A percentile compares a stretch with the other conserved stretches of the same genome.
These are phyloP conservation scores for Talpa occidentalis DNA, from an alignment of 2,113 vertebrate genomes.

Conservation along the genomic window DNA sequence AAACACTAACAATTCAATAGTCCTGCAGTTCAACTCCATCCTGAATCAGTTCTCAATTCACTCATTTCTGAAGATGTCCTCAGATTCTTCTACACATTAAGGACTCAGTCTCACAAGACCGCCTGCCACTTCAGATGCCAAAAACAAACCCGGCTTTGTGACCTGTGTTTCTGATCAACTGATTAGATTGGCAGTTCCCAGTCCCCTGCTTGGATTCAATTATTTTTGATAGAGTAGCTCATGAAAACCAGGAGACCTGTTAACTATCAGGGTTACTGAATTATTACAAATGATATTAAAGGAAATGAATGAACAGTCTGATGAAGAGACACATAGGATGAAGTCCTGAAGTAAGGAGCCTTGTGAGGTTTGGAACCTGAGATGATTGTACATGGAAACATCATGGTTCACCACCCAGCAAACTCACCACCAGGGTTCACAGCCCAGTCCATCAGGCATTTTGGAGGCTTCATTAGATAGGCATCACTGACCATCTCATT, in stretches of 20 bases:
- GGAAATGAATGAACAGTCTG: background rate
- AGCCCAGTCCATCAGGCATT: too few relatives aligned
- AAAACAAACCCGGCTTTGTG: background rate
- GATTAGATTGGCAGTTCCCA: background rate
- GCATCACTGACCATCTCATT: background rate
- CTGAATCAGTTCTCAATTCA: background rate
- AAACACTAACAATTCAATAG: background rate
- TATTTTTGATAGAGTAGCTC: background rate
- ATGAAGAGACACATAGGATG: background rate
- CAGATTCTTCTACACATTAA: background rate
- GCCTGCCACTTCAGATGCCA: background rate
- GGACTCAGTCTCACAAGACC: background rate
- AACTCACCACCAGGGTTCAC: background rate
- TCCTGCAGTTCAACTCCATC: background rate
- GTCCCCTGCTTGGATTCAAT: background rate
- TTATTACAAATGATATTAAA: background rate
- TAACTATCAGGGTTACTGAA: background rate
- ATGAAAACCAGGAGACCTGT: background rate
- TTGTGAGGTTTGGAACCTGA: background rate
- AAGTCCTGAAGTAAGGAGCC: background rate
- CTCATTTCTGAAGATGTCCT: too few relatives aligned
- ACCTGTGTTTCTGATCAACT: background rate
- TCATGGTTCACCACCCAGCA: background rate
- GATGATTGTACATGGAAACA: background rate
- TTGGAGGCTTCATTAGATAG: background rate